A percentile compares a stretch with the other conserved stretches of the same genome.
Evolutionary conservation across 2,797 vertebrate genomes (phyloP).

Genomic region (Odontamblyopus rebecca): DNA sequence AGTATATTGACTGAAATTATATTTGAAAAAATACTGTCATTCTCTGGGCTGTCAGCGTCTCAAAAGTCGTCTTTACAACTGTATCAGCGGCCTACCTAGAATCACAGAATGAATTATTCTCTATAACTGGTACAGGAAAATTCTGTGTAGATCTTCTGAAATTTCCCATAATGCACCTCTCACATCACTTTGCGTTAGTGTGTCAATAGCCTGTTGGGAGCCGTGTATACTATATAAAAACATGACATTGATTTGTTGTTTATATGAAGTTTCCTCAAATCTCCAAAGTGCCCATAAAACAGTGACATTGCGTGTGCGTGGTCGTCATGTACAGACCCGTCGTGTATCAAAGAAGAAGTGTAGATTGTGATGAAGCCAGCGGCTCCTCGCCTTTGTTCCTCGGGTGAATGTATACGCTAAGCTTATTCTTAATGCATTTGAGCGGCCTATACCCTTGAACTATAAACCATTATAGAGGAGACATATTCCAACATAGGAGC

Average conservation of each 20-base stretch:
- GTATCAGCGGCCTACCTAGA: background rate
- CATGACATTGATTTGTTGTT: slow-evolving; percentile 41
- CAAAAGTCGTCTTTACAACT: background rate
- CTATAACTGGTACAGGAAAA: background rate
- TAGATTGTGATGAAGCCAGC: slow-evolving; percentile 48
- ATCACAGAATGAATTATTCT: background rate
- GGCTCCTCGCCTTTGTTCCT: slow-evolving; percentile 40
- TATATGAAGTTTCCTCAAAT: slow-evolving; percentile 47
- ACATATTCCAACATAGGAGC: slow-evolving; percentile 17
- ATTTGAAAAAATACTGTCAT: background rate
- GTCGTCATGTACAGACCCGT: slow-evolving; percentile 18
- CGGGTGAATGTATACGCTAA: slow-evolving; percentile 44
- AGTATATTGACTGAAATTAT: too few relatives aligned
- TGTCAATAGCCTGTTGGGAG: background rate
- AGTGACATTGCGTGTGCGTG: slow-evolving; percentile 23
- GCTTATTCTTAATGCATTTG: slow-evolving; percentile 46
- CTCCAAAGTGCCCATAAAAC: slow-evolving; percentile 38
- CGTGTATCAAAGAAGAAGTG: slow-evolving; percentile 27
- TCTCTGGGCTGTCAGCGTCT: background rate
- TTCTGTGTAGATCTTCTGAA: background rate
- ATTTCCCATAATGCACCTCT: background rate
- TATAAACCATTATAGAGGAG: slow-evolving; percentile 26
- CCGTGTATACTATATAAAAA: background rate
- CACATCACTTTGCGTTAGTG: background rate
- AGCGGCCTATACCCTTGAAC: slow-evolving; percentile 68